Conservation (phyloP, 1,140 invertebrate genomes). For the Macrotrachela quadricornifera region DNA sequence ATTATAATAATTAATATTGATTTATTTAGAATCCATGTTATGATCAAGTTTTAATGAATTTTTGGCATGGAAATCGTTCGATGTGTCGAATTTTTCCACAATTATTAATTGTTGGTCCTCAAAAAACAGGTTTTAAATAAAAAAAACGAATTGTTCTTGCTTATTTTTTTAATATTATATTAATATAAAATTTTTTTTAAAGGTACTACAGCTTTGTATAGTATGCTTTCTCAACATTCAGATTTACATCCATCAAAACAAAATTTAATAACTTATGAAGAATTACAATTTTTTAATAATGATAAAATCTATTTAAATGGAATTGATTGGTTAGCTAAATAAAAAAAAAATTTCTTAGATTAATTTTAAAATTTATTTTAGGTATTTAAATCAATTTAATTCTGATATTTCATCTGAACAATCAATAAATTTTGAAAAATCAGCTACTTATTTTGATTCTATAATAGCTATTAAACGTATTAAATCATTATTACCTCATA, state of each 20-base stretch:
- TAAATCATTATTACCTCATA: constrained; percentile 65
- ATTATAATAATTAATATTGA: too few relatives aligned
- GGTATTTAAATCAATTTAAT: too few relatives aligned
- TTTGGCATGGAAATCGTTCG: constrained; percentile 78
- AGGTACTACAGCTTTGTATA: constrained; percentile 83
- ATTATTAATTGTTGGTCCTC: constrained; percentile 85
- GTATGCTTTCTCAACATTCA: constrained; percentile 85
- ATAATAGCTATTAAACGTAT: constrained; percentile 69
- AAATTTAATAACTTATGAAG: constrained; percentile 81
- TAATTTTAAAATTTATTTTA: too few relatives aligned
- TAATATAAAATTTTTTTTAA: constrained; percentile 10
- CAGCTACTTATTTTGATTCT: constrained; percentile 94
- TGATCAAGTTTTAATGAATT: constrained; percentile 68
- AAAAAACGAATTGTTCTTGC: background rate
- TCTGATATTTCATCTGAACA: too few relatives aligned
- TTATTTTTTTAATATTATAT: background rate
- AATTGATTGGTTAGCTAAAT: constrained; percentile 56
- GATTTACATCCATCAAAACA: constrained; percentile 69
- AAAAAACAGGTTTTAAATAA: constrained; percentile 59
- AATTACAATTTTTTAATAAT: constrained; percentile 88
- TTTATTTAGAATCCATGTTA: constrained; percentile 60
- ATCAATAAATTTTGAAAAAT: constrained; percentile 63
- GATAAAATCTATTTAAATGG: constrained; percentile 71
- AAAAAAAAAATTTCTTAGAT: too few relatives aligned
- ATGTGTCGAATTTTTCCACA: constrained; percentile 66